Conservation (phyloP, 2,888 invertebrate genomes). For the Ochlodes sylvanus region DNA sequence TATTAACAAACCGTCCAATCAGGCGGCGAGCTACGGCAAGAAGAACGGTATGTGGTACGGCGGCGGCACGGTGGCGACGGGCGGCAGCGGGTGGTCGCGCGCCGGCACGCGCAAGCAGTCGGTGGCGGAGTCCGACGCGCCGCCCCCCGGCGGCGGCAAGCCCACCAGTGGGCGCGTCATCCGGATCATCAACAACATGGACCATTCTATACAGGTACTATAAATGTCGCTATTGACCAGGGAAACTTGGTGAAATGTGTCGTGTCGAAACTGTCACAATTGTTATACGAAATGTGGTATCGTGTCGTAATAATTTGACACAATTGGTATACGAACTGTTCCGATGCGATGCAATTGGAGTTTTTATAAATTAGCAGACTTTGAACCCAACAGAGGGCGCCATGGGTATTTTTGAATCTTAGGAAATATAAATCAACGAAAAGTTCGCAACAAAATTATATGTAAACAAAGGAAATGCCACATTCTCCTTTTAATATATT, state of each 20-base stretch:
- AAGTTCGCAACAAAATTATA: too few species aligned
- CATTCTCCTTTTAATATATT: background rate
- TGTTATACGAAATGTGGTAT: too few species aligned
- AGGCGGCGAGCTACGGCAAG: conserved; percentile 96
- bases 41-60: conserved; percentile 95
- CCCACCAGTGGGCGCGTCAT: conserved; percentile 94
- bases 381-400: too few species aligned
- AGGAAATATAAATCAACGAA: too few species aligned
- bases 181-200: conserved; percentile 96
- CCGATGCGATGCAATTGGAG: too few species aligned
- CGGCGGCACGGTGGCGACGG: conserved; percentile 71
- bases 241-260: background rate
- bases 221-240: conserved; percentile 49
- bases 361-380: too few species aligned
- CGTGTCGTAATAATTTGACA: too few species aligned
- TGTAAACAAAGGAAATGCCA: background rate
- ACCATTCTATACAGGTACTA: conserved; percentile 96
- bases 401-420: too few species aligned
- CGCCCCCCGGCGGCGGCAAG: conserved; percentile 88
- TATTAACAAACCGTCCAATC: conserved; percentile 38
- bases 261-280: too few species aligned
- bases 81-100: conserved; percentile 88
- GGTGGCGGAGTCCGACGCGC: conserved; percentile 92
- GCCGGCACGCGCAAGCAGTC: conserved; percentile 92
- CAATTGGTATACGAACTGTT: too few species aligned